Evolutionary conservation across 2,797 vertebrate species (phyloP), one percentile per base, ranked within the genome.

Genomic region (Erethizon dorsatum): DNA sequence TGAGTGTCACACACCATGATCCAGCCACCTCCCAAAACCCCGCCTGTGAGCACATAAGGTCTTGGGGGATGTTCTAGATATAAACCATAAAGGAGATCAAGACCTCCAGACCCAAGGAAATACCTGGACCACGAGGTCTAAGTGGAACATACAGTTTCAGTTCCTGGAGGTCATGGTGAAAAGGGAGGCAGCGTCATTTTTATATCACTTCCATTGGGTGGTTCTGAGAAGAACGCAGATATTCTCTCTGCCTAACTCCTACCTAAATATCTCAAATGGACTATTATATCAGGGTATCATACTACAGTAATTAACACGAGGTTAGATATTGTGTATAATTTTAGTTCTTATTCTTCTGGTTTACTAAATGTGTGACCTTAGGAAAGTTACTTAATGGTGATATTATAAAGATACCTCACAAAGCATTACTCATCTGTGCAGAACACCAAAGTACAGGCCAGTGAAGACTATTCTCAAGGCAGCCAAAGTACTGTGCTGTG

Each of bases 381-480:
- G 83, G 78, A 94, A 85, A 47, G 45, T 92, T 82, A 88, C 15
- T 83, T 89, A 88, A 88, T 82, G n/a, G 31, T 85, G n/a, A 67
- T 89, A 24, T 56, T 77, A 52, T 73, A 84, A 71, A 47, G 57
- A 52, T 82, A 15, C 85, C 69, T 59, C 82, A 45, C 79, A 91
- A 94, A 33, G 31, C n/a, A 47, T 94, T 31, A 47, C 56, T 91
- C 6, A n/a, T 54, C 52, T 26, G 82, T 50, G 9, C 57, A 92
- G 26, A 86, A 41, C 57, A 45, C 33, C n/a, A 41, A 91, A 92
- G 26, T 69, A 20, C 22, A 63, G 14, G 41, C 52, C 63, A 91
- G 33, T 92, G 75, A 92, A 85, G 85, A 90, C n/a, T 63, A 24
- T 89, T 85, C 45, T 83, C 50, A 47, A 95, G 73, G 41, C 41